These are phyloP conservation scores for Zoroaster sp. DNA, from an alignment of 53 echinoderm and acorn worm genomes.

Conservation along the genomic window DNA sequence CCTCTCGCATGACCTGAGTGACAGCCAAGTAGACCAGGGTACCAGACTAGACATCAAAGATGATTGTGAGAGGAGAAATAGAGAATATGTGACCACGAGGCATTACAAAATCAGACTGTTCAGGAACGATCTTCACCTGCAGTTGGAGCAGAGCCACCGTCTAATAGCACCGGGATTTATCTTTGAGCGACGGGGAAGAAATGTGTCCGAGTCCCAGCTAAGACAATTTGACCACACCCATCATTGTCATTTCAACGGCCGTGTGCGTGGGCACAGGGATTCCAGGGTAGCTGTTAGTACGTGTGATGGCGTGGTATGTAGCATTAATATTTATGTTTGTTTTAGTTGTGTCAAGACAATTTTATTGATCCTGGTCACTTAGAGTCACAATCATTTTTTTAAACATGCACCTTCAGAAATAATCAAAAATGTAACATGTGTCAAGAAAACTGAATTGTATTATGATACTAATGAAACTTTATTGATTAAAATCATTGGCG, in stretches of 20 bases:
- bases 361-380: too few relatives aligned
- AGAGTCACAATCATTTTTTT: too few relatives aligned
- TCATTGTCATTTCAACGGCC: constrained; percentile 54
- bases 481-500: too few relatives aligned
- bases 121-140: constrained; percentile 27
- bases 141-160: constrained; percentile 13
- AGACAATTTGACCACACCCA: background rate
- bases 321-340: too few relatives aligned
- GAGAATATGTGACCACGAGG: background rate
- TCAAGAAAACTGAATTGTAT: too few relatives aligned
- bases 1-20: constrained; percentile 54
- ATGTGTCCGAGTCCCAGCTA: constrained; percentile 27
- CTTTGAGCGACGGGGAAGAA: constrained; percentile 34
- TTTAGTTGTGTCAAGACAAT: too few relatives aligned
- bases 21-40: background rate
- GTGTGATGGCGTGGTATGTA: constrained; percentile 63
- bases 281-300: constrained; percentile 53
- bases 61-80: background rate
- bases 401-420: too few relatives aligned
- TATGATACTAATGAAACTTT: too few relatives aligned
- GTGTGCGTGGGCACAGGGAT: constrained; percentile 6
- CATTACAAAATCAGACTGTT: constrained; percentile 33
- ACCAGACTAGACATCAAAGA: background rate
- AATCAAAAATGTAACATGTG: too few relatives aligned
- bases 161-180: constrained; percentile 60